Evolutionary conservation across 2,888 invertebrate genomes (phyloP), one percentile per base, ranked within the genome.

Genomic region (Ethmia dodecea): DNA sequence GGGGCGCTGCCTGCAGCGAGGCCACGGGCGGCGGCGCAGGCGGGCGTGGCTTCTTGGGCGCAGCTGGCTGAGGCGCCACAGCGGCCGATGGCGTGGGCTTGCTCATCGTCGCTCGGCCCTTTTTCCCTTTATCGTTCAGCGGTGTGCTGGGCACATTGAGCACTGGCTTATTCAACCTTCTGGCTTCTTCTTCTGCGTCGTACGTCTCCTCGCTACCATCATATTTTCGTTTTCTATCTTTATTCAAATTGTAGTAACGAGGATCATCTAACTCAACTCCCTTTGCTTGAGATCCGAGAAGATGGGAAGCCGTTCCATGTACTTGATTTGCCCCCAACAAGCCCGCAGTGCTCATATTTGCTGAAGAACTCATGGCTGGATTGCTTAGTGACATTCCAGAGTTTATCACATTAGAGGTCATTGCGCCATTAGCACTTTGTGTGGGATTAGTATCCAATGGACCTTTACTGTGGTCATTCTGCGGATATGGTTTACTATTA

Each of bases 231-330:
- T 92, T 92, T 38, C 92, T 75, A 55, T 92, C 92, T 62, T 93
- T 93, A 36, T 92, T 91, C 50, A 92, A 68, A 28, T 91, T 91
- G 68, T 92, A 93, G 63, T 92, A 93, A 34, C 92, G 84, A 9
- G 92, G 91, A 73, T 93, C 93, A 47, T 93, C 91, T 60, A 90
- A 78, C 35, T 89, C 89, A 20, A 86, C 86, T 35, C 71, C 71
- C 49, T 86, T 83, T 40, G 79, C 50, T 43, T 70, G 77, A 41
- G 59, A 66, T 53, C 51, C 64, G 49, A 71, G 74, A 56, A 71
- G 64, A 52, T 60, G 72, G 28, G 71, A 47, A 27, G 73, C 66
- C 38, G 76, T 70, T 42, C 75, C 66, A 60, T 63, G 88, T 70
- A 67, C 71, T 58, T 87, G 84, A 50, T 81, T 80, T 38, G 76